A percentile compares a stretch with the other conserved stretches of the same genome.
phyloP scores from a whole-genome alignment of 2,797 vertebrate genomes.

The Jordanella pulchra region DNA sequence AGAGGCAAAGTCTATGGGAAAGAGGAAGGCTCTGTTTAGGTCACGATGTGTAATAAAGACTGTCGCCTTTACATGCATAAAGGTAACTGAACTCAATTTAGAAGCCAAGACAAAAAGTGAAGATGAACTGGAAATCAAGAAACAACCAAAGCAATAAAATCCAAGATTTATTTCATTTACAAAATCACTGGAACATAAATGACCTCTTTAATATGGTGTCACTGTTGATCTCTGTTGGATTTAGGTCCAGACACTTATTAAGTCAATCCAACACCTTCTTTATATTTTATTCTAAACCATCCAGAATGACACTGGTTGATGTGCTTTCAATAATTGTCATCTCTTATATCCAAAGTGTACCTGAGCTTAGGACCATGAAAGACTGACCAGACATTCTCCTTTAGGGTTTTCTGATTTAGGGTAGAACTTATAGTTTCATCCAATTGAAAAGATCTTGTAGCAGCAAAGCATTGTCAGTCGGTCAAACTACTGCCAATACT shows the following conservation, averaged over 20 bases:
- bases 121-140: neutral
- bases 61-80: neutral
- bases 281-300: neutral
- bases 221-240: neutral
- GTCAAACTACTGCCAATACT: neutral
- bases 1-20: neutral
- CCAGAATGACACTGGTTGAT: neutral
- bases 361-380: neutral
- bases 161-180: neutral
- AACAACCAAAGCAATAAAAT: neutral
- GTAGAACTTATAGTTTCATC: neutral
- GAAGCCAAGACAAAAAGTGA: neutral
- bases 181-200: neutral
- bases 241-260: too few relatives aligned
- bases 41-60: neutral
- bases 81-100: neutral
- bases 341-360: too few relatives aligned
- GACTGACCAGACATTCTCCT: neutral
- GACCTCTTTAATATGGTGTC: neutral
- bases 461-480: neutral
- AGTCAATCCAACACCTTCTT: too few relatives aligned
- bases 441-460: neutral
- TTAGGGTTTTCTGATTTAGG: neutral
- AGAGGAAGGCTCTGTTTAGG: conserved; percentile 2
- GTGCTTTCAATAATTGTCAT: neutral